Percentiles rank a stretch among this genome's conserved stretches.
phyloP scores from a whole-genome alignment of 2,113 vertebrate species.

The Ovis canadensis region DNA sequence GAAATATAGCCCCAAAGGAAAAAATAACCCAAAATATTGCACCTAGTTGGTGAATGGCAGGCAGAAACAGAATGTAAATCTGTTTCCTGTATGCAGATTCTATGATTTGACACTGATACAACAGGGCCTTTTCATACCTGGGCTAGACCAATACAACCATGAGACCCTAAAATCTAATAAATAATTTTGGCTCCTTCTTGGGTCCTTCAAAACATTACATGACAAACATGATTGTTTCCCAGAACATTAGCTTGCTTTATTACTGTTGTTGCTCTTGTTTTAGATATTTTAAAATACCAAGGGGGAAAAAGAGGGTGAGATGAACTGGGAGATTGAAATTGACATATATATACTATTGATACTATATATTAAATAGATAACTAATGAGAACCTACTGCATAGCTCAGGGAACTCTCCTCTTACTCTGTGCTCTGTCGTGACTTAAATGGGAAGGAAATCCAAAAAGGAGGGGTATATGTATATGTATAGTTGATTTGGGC shows the following conservation, averaged over 20 bases:
- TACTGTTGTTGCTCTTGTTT: background rate
- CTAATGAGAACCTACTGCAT: background rate
- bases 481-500: background rate
- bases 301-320: background rate
- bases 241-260: background rate
- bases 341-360: background rate
- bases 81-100: background rate
- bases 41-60: accelerated
- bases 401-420: background rate
- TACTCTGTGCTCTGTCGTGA: background rate
- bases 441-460: background rate
- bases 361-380: background rate
- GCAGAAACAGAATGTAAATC: background rate
- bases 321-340: background rate
- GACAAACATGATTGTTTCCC: background rate
- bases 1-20: background rate
- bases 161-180: background rate
- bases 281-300: background rate
- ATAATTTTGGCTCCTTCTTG: background rate
- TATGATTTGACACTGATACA: no score
- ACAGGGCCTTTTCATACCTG: background rate
- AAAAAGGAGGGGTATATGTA: background rate
- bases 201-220: background rate
- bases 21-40: no score
- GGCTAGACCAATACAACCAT: background rate